Percentiles rank a stretch among this genome's conserved stretches.
These are phyloP conservation scores for Hydrotaea diabolus DNA, from an alignment of 2,888 invertebrate genomes.

Conservation along the genomic window DNA sequence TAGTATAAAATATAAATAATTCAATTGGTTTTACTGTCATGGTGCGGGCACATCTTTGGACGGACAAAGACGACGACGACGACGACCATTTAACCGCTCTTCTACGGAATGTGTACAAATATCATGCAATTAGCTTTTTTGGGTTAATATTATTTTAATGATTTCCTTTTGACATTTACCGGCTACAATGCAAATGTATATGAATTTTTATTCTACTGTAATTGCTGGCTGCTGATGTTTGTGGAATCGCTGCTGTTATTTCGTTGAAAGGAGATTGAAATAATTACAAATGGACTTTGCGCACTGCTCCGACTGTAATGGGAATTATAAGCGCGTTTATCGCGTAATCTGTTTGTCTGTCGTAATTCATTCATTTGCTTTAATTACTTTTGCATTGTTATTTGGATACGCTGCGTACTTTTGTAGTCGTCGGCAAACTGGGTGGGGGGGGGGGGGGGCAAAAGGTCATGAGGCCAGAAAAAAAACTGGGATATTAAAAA, in stretches of 20 bases:
- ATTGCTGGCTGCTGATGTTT: not conserved
- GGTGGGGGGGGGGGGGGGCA: not conserved
- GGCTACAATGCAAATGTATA: not conserved
- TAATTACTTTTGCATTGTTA: constrained; percentile 4
- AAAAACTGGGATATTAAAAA: constrained; percentile 33
- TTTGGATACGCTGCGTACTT: not conserved
- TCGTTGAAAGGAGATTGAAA: constrained; percentile 30
- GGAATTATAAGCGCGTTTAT: not conserved
- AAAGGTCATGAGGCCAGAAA: constrained; percentile 17
- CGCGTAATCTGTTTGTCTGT: not conserved
- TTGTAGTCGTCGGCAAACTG: not conserved
- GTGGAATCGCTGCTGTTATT: not conserved
- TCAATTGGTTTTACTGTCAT: not conserved
- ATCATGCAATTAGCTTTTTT: constrained; percentile 24
- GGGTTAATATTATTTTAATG: constrained; percentile 56
- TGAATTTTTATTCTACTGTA: constrained; percentile 14
- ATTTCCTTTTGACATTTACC: constrained; percentile 22
- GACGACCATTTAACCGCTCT: no score
- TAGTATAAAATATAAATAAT: not conserved
- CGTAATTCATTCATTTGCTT: not conserved
- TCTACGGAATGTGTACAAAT: no score
- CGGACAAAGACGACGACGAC: not conserved
- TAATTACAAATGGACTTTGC: not conserved
- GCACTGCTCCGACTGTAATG: not conserved
- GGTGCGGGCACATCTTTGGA: not conserved